Percentiles rank a stretch among this genome's conserved stretches.
These are phyloP conservation scores for Marronus borbonicus DNA, from an alignment of 2,888 invertebrate species.

Conservation along the genomic window DNA sequence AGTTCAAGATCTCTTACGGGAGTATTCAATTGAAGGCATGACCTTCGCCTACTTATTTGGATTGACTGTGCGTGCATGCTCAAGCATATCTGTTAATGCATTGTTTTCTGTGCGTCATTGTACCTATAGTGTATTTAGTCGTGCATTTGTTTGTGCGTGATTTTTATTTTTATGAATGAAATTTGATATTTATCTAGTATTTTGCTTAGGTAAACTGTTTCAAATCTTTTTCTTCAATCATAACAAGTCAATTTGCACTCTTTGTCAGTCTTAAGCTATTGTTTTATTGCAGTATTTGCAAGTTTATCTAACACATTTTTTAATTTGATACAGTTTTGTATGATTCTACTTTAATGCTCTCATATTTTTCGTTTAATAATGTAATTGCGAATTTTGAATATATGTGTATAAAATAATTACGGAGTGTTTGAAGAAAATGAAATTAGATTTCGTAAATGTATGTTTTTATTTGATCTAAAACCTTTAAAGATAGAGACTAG, in stretches of 20 bases:
- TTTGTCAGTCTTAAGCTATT: neutral
- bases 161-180: neutral
- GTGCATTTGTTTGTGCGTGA: conserved; percentile 2
- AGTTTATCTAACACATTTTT: neutral
- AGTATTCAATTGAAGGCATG: conserved; percentile 19
- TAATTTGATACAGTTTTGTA: neutral
- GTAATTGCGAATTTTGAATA: too few species aligned
- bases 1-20: conserved; percentile 31
- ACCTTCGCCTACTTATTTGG: conserved; percentile 44
- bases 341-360: too few species aligned
- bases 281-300: neutral
- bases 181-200: neutral
- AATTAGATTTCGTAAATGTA: too few species aligned
- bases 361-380: too few species aligned
- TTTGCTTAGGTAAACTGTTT: neutral
- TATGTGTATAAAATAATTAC: too few species aligned
- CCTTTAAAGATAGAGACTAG: too few species aligned
- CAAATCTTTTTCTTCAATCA: neutral
- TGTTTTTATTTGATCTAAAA: too few species aligned
- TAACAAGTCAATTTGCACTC: neutral
- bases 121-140: conserved; percentile 26
- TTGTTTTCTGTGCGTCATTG: conserved; percentile 25
- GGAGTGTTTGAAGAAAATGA: too few species aligned
- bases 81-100: conserved; percentile 36
- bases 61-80: conserved; percentile 34